Base-by-base conservation (phyloP, 2,797 vertebrate genomes). In the Bradypus variegatus region DNA sequence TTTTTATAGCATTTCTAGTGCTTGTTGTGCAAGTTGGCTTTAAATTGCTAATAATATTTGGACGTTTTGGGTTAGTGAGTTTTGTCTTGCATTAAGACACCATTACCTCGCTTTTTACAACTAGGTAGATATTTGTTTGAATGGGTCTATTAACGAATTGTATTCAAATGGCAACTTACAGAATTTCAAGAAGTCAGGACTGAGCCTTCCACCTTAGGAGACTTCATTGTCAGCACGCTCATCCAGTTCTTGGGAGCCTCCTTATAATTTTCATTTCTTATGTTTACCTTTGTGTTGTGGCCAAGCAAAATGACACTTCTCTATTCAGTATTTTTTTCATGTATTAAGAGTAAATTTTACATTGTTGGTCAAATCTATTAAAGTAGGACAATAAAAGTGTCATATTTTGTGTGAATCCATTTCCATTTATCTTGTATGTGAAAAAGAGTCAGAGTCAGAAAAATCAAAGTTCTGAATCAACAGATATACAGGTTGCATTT, bases 401-500 rank as follows among this genome's bases (percentile, higher is more conserved):
- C 50, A 90, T 90, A 78, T 81, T 84, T 91, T 93, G 18, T 87
- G 62, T 90, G 78, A 94, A 88, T 31, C 79, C 94, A 69, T 60
- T 75, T 90, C 45, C 62, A 45, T 31, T 89, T 18, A 15, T 85
- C 14, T 92, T 85, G 48, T 64, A 69, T 85, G 60, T 90, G 90
- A 85, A 94, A 90, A 95, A 85, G 48, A 33, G 33, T 94, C 75
- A 87, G 31, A 86, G 45, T 95, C 50, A 92, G 84, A 84, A 79
- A 91, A 93, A 69, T 89, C 45, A 86, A 86, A 93, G 16, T 77
- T 94, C 41, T 84, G 53, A 91, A 65, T 91, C 67, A 89, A 81
- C 65, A 86, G 89, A 91, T 94, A 93, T 85, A 62, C 48, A 91
- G 14, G n/a, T 86, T 92, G 27, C 38, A 72, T 94, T 95, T 94